A percentile compares a stretch with the other conserved stretches of the same genome.
Evolutionary conservation across 2,797 vertebrate species (phyloP).

Genomic region (Microtus agrestis): DNA sequence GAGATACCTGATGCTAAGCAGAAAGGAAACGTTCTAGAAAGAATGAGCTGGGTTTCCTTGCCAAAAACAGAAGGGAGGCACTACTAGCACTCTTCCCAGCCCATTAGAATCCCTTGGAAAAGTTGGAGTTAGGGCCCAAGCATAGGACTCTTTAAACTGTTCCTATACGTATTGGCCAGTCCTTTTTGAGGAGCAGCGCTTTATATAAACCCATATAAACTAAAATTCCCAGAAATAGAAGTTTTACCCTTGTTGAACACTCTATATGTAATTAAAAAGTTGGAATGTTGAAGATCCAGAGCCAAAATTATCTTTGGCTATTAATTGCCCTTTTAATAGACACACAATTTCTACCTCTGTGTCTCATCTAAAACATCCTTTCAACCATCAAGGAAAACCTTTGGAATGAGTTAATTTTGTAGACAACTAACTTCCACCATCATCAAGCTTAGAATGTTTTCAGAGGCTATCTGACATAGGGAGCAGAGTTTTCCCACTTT

Average conservation of each 20-base stretch:
- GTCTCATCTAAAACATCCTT: neutral
- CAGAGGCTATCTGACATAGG: neutral
- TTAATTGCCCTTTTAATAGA: neutral
- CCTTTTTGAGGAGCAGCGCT: neutral
- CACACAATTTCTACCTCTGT: neutral
- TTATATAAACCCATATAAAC: neutral
- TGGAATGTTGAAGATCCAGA: neutral
- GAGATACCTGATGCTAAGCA: neutral
- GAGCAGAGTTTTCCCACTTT: neutral
- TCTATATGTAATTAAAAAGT: neutral
- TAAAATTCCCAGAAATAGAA: neutral
- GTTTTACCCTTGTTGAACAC: no score
- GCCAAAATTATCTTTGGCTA: no score
- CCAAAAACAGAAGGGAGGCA: neutral
- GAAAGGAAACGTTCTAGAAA: neutral
- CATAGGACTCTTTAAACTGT: neutral
- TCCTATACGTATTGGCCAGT: rapidly evolving
- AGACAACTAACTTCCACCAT: neutral
- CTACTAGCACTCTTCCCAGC: neutral
- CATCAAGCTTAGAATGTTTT: neutral
- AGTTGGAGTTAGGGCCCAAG: neutral
- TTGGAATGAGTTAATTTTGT: neutral
- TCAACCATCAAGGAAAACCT: neutral
- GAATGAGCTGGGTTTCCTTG: neutral
- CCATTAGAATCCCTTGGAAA: neutral